phyloP scores from a whole-genome alignment of 2,888 invertebrate genomes.

The Torymus auratus region DNA sequence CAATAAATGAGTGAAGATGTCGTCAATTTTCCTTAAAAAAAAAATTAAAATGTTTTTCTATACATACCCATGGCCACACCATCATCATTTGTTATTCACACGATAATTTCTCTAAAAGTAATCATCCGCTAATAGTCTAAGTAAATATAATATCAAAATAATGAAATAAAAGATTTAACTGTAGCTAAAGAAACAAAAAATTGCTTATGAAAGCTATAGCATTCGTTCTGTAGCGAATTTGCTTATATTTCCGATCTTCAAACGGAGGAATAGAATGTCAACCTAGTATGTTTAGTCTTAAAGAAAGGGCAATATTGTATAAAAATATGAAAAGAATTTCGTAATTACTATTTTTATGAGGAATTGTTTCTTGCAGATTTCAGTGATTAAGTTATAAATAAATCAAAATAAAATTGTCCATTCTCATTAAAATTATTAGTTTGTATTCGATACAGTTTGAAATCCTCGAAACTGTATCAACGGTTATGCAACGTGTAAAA shows the following conservation, averaged over 20 bases:
- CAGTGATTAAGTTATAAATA: constrained; percentile 19
- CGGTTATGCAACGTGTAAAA: constrained; percentile 42
- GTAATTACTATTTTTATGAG: constrained; percentile 5
- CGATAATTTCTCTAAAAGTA: constrained; percentile 58
- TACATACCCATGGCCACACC: constrained; percentile 77
- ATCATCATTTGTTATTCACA: constrained; percentile 77
- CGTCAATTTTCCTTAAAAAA: constrained; percentile 42
- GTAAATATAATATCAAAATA: constrained; percentile 21
- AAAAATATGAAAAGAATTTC: not conserved
- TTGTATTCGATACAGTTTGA: constrained; percentile 74
- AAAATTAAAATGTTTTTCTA: constrained; percentile 62
- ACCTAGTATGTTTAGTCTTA: not conserved
- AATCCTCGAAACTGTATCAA: constrained; percentile 72
- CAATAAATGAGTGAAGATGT: constrained; percentile 10
- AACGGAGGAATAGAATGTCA: too few species aligned
- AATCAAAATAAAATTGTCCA: constrained; percentile 6
- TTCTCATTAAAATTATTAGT: constrained; percentile 17
- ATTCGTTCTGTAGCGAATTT: constrained; percentile 14
- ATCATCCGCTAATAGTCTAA: constrained; percentile 27
- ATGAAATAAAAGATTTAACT: constrained; percentile 10
- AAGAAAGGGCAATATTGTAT: not conserved
- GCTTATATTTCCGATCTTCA: not conserved
- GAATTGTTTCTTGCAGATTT: constrained; percentile 22
- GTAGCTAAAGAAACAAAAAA: constrained; percentile 38
- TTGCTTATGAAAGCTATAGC: constrained; percentile 18